phyloP scores from a whole-genome alignment of 2,797 vertebrate genomes.

The Neosilurus hyrtlii region DNA sequence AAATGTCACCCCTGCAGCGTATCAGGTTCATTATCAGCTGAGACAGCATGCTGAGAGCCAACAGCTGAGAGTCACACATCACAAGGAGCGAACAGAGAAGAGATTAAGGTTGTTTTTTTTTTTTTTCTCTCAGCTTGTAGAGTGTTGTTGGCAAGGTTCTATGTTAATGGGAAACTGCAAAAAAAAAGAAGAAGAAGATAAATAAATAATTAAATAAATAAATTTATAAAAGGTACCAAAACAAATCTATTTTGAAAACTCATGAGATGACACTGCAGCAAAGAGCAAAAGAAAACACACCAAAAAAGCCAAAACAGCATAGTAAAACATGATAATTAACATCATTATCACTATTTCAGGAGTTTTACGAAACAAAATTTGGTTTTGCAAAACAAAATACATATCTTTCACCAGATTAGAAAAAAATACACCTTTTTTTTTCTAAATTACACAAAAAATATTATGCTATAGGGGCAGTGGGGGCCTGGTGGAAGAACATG shows the following conservation, averaged over 20 bases:
- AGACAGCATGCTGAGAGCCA: slow-evolving; percentile 25
- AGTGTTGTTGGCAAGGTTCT: background rate
- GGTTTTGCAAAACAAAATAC: too few species aligned
- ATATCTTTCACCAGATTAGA: too few species aligned
- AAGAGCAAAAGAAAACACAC: background rate
- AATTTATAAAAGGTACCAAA: background rate
- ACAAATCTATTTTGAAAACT: background rate
- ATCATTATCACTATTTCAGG: background rate
- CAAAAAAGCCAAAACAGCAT: background rate
- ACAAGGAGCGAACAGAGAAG: background rate
- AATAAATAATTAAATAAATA: too few species aligned
- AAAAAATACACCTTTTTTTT: too few species aligned
- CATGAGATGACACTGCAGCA: background rate
- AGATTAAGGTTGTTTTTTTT: background rate
- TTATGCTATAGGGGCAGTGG: too few species aligned
- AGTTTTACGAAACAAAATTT: too few species aligned
- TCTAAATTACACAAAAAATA: too few species aligned
- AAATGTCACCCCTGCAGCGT: slow-evolving; percentile 2
- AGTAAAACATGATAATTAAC: background rate
- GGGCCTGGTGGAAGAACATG: too few species aligned
- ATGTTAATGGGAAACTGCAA: too few species aligned
- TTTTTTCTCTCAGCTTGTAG: background rate
- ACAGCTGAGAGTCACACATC: slow-evolving; percentile 20
- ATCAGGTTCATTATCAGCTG: slow-evolving; percentile 8
- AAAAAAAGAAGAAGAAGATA: too few species aligned